phyloP scores from a whole-genome alignment of 2,113 vertebrate species.

The Apistogramma diplotaenia region DNA sequence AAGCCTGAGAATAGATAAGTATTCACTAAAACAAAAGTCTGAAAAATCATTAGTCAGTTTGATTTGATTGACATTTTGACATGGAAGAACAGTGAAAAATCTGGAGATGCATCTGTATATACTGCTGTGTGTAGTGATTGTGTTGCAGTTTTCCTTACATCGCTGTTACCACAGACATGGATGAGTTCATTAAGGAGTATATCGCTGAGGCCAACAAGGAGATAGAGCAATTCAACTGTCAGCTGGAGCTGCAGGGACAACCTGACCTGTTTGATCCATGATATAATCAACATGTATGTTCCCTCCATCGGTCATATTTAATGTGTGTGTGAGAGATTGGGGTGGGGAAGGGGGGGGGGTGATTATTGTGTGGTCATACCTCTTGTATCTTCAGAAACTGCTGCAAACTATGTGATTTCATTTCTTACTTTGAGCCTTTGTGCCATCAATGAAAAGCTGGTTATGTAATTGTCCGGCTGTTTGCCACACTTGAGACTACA shows the following conservation, averaged over 20 bases:
- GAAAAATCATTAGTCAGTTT: neutral
- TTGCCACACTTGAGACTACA: neutral
- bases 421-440: conserved; percentile 1
- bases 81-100: neutral
- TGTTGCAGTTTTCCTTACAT: conserved; percentile 74
- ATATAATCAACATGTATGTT: conserved; percentile 22
- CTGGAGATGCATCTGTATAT: neutral
- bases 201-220: conserved; percentile 88
- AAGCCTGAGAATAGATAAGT: neutral
- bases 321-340: too few species aligned
- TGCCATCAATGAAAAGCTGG: neutral
- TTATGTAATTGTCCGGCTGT: neutral
- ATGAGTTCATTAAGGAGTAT: conserved; percentile 90
- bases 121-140: neutral
- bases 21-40: neutral
- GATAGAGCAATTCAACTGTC: conserved; percentile 88
- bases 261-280: conserved; percentile 87
- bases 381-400: neutral
- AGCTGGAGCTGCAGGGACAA: conserved; percentile 86
- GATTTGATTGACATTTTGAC: neutral
- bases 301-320: too few species aligned
- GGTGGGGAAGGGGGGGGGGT: too few species aligned
- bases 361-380: conserved; percentile 23
- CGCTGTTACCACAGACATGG: conserved; percentile 83
- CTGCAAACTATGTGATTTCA: conserved; percentile 5